Base-by-base conservation (phyloP, 2,888 invertebrate species). In the Dysmachus trigonus region DNA sequence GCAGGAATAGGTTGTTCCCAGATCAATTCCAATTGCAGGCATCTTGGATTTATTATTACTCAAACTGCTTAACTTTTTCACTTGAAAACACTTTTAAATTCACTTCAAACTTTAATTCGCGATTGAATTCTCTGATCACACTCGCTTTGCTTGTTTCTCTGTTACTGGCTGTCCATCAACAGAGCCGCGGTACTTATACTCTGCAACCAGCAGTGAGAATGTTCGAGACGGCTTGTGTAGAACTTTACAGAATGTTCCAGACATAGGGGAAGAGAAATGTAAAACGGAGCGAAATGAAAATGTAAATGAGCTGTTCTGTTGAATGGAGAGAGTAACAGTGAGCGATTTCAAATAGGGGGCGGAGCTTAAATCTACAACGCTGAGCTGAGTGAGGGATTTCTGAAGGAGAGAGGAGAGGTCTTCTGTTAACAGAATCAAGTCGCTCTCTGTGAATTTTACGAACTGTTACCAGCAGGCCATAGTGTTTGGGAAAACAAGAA, bases 1-100 rank as follows among this genome's bases (percentile, higher is more conserved):
- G 90, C 96, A 96, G 85, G 96, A 96, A 92, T 95, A 97, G 6
- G 96, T 97, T 81, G 96, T 97, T 85, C 97, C 97, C 89, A 97
- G 93, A 92, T 97, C 97, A 91, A 97, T 97, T 88, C 96, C 96
- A 88, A 96, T 94, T 77, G 95, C 94, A 89, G 94, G 93, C 89
- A 92, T 90, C 89, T 92, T 93, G 38, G 0, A 33, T 33, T 73
- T 90, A 90, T n/a, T n/a, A n/a, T 93, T 81, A n/a, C n/a, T n/a
- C n/a, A 13, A 15, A 47, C 33, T 31, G 18, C 33, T 71, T 82
- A 5, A 47, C 31, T 53, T 47, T 41, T 22, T 31, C 83, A 38
- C 35, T 73, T 31, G 18, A 73, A 73, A 33, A 30, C 73, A n/a
- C 35, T 73, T 73, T 73, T 6, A 31, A 73, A 73, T 8, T 73